Percentiles rank a stretch among this genome's conserved stretches.
These are phyloP conservation scores for Microctenopoma stevenorrisi DNA, from an alignment of 2,797 vertebrate genomes.

Conservation along the genomic window DNA sequence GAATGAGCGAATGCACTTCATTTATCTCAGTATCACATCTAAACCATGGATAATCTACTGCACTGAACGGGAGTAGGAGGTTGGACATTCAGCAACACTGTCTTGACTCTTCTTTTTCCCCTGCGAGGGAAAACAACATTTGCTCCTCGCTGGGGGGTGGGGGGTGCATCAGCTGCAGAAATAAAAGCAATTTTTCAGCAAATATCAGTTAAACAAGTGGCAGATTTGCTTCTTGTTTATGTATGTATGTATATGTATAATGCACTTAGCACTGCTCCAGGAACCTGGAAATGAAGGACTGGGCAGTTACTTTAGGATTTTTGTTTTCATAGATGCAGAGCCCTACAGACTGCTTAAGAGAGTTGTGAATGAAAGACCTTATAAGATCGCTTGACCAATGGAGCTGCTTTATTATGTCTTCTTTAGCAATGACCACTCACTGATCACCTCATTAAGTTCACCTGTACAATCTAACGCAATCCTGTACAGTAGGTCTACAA, in stretches of 20 bases:
- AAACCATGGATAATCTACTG: background rate
- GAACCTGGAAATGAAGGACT: background rate
- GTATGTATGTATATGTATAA: background rate
- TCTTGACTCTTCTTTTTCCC: background rate
- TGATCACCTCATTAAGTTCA: too few species aligned
- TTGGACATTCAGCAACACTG: background rate
- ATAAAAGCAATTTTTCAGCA: background rate
- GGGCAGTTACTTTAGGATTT: background rate
- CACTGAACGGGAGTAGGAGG: background rate
- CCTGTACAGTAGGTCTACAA: too few species aligned
- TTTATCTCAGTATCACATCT: background rate
- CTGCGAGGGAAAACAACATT: conserved; percentile 5
- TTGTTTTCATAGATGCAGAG: background rate
- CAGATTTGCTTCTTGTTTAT: background rate
- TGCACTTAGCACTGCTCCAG: background rate
- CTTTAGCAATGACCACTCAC: conserved; percentile 14
- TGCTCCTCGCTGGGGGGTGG: background rate
- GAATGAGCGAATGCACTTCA: background rate
- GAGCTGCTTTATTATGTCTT: too few species aligned
- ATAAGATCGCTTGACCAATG: too few species aligned
- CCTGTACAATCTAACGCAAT: too few species aligned
- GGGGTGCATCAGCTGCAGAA: conserved; percentile 1
- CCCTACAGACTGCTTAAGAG: background rate
- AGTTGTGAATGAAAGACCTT: too few species aligned
- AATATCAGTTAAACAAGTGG: background rate